Evolutionary conservation across 1,140 invertebrate species (phyloP).

Genomic region (Trinorchestia longiramus): DNA sequence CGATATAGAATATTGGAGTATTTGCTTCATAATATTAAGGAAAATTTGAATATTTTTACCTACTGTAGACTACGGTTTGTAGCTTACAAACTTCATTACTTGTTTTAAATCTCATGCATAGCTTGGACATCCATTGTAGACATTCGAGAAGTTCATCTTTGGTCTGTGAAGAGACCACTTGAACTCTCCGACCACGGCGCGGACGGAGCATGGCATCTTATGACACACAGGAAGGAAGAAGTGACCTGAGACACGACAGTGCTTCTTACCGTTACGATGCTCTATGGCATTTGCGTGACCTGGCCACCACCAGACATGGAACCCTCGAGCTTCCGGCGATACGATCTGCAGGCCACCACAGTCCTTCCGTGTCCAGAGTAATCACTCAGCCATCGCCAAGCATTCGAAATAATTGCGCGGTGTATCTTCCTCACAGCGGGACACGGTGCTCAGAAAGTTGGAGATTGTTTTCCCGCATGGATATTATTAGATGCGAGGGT

Average conservation of each 20-base stretch:
- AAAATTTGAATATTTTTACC: not conserved
- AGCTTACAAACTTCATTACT: not conserved
- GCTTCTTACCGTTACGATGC: slow-evolving; percentile 13
- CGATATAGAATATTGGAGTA: not conserved
- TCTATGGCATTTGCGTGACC: slow-evolving; percentile 2
- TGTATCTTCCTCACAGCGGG: not conserved
- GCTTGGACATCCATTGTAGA: not conserved
- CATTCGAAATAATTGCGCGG: not conserved
- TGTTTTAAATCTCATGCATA: not conserved
- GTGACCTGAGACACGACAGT: not conserved
- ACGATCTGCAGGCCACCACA: not conserved
- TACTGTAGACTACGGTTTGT: not conserved
- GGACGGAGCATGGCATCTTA: not conserved
- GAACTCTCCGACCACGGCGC: no score
- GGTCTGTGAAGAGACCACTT: not conserved
- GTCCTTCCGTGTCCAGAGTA: not conserved
- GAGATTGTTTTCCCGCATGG: not conserved
- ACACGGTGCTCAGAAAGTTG: not conserved
- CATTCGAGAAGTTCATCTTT: not conserved
- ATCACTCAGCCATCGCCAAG: not conserved
- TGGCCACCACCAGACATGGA: not conserved
- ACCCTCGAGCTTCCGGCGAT: slow-evolving; percentile 27
- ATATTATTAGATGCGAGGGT: slow-evolving; percentile 1
- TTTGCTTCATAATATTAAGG: not conserved
- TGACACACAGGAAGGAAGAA: slow-evolving; percentile 27